phyloP scores from a whole-genome alignment of 2,888 invertebrate species.

The Tenthredo mesomela region DNA sequence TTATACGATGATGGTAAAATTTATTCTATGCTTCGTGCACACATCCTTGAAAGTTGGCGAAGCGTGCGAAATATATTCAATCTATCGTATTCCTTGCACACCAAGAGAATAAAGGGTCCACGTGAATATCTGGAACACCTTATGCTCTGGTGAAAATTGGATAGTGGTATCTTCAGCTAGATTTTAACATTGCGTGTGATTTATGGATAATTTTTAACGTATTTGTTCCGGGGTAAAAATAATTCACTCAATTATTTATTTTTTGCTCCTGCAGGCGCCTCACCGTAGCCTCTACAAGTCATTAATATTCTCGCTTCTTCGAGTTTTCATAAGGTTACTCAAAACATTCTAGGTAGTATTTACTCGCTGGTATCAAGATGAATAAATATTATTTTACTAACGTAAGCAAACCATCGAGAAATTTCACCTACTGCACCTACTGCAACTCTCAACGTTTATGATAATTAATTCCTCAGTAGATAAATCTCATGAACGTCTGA shows the following conservation, averaged over 20 bases:
- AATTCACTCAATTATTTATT: background rate
- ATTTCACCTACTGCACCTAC: background rate
- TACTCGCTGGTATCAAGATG: constrained; percentile 30
- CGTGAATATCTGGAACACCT: constrained; percentile 32
- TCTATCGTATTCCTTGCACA: constrained; percentile 22
- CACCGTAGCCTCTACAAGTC: background rate
- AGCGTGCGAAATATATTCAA: constrained; percentile 27
- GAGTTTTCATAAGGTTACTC: constrained; percentile 32
- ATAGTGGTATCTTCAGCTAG: constrained; percentile 31
- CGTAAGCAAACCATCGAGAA: constrained; percentile 21
- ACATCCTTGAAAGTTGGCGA: constrained; percentile 16
- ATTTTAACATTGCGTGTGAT: constrained; percentile 21
- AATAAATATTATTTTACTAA: constrained; percentile 43
- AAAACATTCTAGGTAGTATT: background rate
- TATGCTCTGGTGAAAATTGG: constrained; percentile 36
- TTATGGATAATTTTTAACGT: constrained; percentile 29
- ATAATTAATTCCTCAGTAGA: constrained; percentile 14
- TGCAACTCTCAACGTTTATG: constrained; percentile 10
- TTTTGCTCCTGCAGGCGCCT: background rate
- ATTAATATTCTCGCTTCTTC: constrained; percentile 35
- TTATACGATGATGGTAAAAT: constrained; percentile 34
- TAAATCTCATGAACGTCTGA: background rate
- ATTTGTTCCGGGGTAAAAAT: constrained; percentile 16
- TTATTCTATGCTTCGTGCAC: constrained; percentile 21
- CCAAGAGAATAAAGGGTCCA: constrained; percentile 24